Base-by-base conservation (phyloP, 1,140 invertebrate genomes). In the Drosophila teissieri region DNA sequence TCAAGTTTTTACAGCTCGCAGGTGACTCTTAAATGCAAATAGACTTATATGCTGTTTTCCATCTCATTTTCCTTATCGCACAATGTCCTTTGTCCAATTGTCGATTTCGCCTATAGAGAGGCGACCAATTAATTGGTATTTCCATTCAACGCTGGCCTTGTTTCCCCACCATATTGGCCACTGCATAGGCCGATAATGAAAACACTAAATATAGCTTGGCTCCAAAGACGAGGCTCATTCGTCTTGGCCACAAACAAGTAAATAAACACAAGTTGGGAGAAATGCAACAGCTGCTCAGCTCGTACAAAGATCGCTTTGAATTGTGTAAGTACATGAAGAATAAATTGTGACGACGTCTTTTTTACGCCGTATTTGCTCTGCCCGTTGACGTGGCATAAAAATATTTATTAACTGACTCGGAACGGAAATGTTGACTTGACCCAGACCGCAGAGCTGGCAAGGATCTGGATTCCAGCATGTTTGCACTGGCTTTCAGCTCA, bases 251-350 rank as follows among this genome's bases (percentile, higher is more conserved):
- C 53, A 72, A 51, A 58, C 51, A 72, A 44, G 45, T 53, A 70
- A 72, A 70, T 72, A 58, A 70, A 70, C 42, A 46, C 64, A 48
- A 78, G 56, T 82, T 64, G 58, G 46, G 78, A 72, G 82, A 86
- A 88, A 54, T 54, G 83, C 82, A 83, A 88, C 82, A 86, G 83
- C 82, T 86, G 82, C 58, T 65, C 60, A 49, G 46, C 68, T 69
- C 11, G 67, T 64, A 55, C 73, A 78, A 62, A 68, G 61, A 85
- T 78, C 70, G 72, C 69, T 76, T 24, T 34, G 57, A 31, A 55
- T 48, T 72, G 64, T 37, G 69, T 48, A 19, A 19, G 19, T 19
- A 19, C 54, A 52, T 61, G 57, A 52, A 39, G 4, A 10, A 31
- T 31, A 31, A 31, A 73, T 42, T 53, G 56, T 36, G 64, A 78